phyloP scores from a whole-genome alignment of 2,888 invertebrate species.

The Apeira syringaria region DNA sequence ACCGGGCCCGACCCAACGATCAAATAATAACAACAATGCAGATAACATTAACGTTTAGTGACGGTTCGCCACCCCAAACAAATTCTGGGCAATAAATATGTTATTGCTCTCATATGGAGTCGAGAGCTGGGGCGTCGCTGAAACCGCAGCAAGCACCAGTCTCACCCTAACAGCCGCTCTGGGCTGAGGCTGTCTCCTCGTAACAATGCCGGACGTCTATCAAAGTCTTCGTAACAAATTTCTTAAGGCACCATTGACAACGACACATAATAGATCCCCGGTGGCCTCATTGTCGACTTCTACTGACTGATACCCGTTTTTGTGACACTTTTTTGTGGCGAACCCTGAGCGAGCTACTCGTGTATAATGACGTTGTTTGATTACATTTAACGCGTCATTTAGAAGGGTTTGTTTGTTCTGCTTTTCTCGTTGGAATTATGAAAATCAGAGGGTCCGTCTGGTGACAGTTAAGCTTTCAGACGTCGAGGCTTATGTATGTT shows the following conservation, averaged over 20 bases:
- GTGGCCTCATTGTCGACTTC: conserved; percentile 60
- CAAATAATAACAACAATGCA: conserved; percentile 54
- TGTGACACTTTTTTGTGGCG: conserved; percentile 56
- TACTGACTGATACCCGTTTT: conserved; percentile 46
- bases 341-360: conserved; percentile 52
- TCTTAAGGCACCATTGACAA: conserved; percentile 66
- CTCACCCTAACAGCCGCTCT: neutral
- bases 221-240: conserved; percentile 69
- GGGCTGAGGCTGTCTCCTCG: conserved; percentile 3
- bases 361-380: conserved; percentile 70
- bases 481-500: neutral
- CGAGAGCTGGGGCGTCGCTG: neutral
- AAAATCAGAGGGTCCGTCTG: conserved; percentile 50
- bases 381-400: conserved; percentile 74
- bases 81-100: conserved; percentile 59
- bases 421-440: conserved; percentile 59
- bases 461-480: conserved; percentile 12
- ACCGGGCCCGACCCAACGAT: conserved; percentile 41
- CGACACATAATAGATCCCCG: conserved; percentile 55
- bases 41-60: conserved; percentile 52
- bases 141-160: neutral
- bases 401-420: conserved; percentile 68
- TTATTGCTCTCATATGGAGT: conserved; percentile 37
- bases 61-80: conserved; percentile 60
- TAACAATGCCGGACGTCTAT: conserved; percentile 41